Evolutionary conservation across 1,140 invertebrate genomes (phyloP).

Genomic region (Leptinotarsa defecta): DNA sequence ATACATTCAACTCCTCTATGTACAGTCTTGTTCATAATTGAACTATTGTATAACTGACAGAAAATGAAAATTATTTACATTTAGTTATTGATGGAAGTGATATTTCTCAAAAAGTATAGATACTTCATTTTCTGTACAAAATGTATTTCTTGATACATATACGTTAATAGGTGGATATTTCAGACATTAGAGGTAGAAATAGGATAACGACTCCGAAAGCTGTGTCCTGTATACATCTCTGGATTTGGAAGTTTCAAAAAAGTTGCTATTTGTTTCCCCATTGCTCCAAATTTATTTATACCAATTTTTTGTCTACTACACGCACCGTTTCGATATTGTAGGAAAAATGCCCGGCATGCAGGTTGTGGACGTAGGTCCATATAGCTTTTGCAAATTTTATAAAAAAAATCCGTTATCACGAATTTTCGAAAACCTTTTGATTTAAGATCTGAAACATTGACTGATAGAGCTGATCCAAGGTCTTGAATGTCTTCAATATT

Average conservation of each 20-base stretch:
- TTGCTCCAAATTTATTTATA: constrained; percentile 9
- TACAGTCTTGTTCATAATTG: no score
- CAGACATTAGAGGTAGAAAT: not conserved
- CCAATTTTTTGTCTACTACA: not conserved
- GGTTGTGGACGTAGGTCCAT: not conserved
- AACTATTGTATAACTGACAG: no score
- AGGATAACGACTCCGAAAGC: not conserved
- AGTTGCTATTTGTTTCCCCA: not conserved
- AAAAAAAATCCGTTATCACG: not conserved
- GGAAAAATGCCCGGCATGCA: not conserved
- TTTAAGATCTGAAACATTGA: not conserved
- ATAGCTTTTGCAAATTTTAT: not conserved
- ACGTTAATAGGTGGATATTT: not conserved
- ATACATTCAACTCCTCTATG: no score
- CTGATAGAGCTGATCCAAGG: not conserved
- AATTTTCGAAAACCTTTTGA: not conserved
- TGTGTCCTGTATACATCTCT: constrained; percentile 2
- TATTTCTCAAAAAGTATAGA: no score
- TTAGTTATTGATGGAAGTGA: no score
- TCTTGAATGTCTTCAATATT: not conserved
- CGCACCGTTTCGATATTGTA: not conserved
- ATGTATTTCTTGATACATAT: no score
- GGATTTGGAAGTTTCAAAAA: not conserved
- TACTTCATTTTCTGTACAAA: no score
- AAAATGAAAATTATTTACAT: no score